Base-by-base conservation (phyloP, 2,888 invertebrate species). In the Plagodis pulveraria region DNA sequence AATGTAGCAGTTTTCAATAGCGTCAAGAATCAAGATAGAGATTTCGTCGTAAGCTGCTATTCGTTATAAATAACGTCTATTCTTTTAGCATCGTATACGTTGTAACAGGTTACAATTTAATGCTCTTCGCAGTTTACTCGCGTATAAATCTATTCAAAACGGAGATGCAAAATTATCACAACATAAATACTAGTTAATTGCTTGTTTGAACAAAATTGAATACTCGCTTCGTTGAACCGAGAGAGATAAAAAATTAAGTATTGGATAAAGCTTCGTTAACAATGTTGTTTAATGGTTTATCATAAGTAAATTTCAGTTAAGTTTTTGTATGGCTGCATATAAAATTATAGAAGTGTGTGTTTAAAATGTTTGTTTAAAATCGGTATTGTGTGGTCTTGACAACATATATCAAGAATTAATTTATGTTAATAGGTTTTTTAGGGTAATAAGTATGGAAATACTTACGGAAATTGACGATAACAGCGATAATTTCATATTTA, bases 101-200 rank as follows among this genome's bases (percentile, higher is more conserved):
- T 47, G 34, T 52, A 45, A 36, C 50, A 48, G 6, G 5, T 33
- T 43, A 44, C 33, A n/a, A 52, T 58, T 38, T 40, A 58, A 45
- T 49, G 33, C 33, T 51, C 42, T 6, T 34, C 12, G 50, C 43
- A 32, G 33, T 49, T 50, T 40, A 50, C 53, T 58, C n/a, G 32
- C 45, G 66, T 64, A 62, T 22, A 44, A 50, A 63, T 53, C 38
- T 41, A 35, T 56, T 59, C 51, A 22, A 38, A 55, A 46, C 49
- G 12, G 45, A 45, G 35, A 45, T 50, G 60, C 47, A 46, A 59
- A 59, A 59, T 55, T 46, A 59, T 47, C 50, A 38, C 54, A 50
- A 50, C 55, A 55, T 59, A 55, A 54, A 59, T 54, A 36, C 32
- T 33, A 12, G 36, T 42, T 58, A 41, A 58, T 42, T 53, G 41